Conservation (phyloP, 2,888 invertebrate genomes). For the Halictus quadricinctus region DNA sequence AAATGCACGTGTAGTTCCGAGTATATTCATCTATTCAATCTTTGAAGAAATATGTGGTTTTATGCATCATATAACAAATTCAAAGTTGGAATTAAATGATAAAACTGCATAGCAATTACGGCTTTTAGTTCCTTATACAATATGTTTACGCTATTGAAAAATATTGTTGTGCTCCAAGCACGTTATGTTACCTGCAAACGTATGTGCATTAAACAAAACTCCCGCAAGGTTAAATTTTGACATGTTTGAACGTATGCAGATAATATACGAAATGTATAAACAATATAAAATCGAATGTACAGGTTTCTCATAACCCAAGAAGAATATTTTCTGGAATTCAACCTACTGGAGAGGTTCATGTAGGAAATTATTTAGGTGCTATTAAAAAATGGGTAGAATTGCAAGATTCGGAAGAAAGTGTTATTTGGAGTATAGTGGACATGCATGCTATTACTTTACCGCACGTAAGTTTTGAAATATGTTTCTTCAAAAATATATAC, state of each 20-base stretch:
- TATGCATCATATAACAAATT: background rate
- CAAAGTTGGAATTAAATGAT: background rate
- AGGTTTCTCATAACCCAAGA: conserved; percentile 82
- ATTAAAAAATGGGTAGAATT: conserved; percentile 92
- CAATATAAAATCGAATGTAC: background rate
- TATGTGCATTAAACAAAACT: background rate
- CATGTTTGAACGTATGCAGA: background rate
- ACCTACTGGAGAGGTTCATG: conserved; percentile 96
- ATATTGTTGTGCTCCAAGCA: background rate
- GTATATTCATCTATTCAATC: background rate
- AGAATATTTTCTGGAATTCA: conserved; percentile 96
- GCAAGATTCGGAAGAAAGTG: conserved; percentile 87
- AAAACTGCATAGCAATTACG: background rate
- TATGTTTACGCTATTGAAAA: conserved; percentile 26
- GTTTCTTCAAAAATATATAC: background rate
- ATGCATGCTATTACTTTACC: conserved; percentile 95
- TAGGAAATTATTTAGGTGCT: conserved; percentile 98
- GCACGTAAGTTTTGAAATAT: conserved; percentile 84
- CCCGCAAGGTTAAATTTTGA: conserved; percentile 28
- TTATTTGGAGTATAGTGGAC: conserved; percentile 94
- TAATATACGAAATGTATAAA: background rate
- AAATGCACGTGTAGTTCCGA: background rate
- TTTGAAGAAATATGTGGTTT: background rate
- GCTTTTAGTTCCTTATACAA: background rate
- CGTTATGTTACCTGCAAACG: background rate